These are phyloP conservation scores for Plagiodera versicolora DNA, from an alignment of 2,888 invertebrate species.

Conservation along the genomic window DNA sequence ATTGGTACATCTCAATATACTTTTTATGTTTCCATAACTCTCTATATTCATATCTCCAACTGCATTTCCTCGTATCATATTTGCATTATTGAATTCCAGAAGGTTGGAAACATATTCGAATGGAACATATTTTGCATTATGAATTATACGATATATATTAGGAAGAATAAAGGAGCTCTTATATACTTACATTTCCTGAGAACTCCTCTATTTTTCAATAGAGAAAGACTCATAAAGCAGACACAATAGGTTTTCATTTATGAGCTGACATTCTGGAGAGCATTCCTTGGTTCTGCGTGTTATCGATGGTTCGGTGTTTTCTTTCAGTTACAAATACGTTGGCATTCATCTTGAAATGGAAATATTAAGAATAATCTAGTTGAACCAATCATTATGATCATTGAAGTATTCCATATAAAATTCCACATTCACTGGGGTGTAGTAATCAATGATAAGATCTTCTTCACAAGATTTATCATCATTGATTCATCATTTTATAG, in stretches of 20 bases:
- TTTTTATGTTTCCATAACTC: background rate
- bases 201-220: background rate
- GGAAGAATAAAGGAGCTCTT: background rate
- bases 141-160: background rate
- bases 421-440: too few relatives aligned
- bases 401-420: too few relatives aligned
- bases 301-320: conserved; percentile 13
- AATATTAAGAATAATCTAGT: too few relatives aligned
- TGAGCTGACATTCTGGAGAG: conserved; percentile 15
- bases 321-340: background rate
- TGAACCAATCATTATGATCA: too few relatives aligned
- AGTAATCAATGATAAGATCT: too few relatives aligned
- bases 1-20: background rate
- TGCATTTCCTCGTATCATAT: background rate
- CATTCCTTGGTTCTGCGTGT: conserved; percentile 17
- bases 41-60: background rate
- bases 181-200: background rate
- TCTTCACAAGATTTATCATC: too few relatives aligned
- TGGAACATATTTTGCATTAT: background rate
- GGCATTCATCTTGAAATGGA: too few relatives aligned
- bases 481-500: too few relatives aligned
- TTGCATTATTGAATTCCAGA: background rate
- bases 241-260: conserved; percentile 17
- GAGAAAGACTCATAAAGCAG: conserved; percentile 4
- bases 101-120: background rate